Conservation (phyloP, 2,888 invertebrate genomes). For the Drosophila fungiperda region DNA sequence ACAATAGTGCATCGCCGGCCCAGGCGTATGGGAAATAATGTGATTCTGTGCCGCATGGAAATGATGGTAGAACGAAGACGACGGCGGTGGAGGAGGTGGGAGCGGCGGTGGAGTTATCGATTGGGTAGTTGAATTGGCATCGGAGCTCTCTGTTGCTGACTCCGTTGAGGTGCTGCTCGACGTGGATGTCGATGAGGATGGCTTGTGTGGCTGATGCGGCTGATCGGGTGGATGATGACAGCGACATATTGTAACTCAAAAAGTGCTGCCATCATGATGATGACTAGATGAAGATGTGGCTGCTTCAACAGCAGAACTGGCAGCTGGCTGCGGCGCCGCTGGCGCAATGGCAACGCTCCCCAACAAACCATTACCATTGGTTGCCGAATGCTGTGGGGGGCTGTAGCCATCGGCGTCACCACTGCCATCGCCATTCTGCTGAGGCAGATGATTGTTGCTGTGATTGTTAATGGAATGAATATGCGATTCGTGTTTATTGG, state of each 20-base stretch:
- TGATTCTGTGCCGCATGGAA: slow-evolving; percentile 38
- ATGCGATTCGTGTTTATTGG: slow-evolving; percentile 60
- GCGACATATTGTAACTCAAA: slow-evolving; percentile 85
- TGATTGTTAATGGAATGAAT: slow-evolving; percentile 74
- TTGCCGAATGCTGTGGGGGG: slow-evolving; percentile 72
- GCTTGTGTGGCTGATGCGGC: slow-evolving; percentile 74
- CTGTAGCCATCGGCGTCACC: slow-evolving; percentile 73
- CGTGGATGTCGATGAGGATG: slow-evolving; percentile 71
- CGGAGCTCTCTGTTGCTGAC: slow-evolving; percentile 60
- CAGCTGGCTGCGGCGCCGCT: slow-evolving; percentile 8
- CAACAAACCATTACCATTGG: slow-evolving; percentile 42
- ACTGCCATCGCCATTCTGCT: slow-evolving; percentile 66
- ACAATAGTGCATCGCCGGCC: slow-evolving; percentile 58
- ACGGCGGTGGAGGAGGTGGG: slow-evolving; percentile 57
- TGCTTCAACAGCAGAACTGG: slow-evolving; percentile 46
- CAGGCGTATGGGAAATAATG: slow-evolving; percentile 37
- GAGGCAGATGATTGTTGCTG: slow-evolving; percentile 44
- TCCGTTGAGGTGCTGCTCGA: slow-evolving; percentile 64
- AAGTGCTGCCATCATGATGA: slow-evolving; percentile 82
- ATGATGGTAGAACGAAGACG: slow-evolving; percentile 42
- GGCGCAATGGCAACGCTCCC: slow-evolving; percentile 23
- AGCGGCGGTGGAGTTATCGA: slow-evolving; percentile 63
- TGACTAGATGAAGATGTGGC: slow-evolving; percentile 61
- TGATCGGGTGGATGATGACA: slow-evolving; percentile 81
- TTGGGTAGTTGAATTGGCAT: slow-evolving; percentile 65